Evolutionary conservation across 2,113 vertebrate genomes (phyloP).

Genomic region (Candoia aspera): DNA sequence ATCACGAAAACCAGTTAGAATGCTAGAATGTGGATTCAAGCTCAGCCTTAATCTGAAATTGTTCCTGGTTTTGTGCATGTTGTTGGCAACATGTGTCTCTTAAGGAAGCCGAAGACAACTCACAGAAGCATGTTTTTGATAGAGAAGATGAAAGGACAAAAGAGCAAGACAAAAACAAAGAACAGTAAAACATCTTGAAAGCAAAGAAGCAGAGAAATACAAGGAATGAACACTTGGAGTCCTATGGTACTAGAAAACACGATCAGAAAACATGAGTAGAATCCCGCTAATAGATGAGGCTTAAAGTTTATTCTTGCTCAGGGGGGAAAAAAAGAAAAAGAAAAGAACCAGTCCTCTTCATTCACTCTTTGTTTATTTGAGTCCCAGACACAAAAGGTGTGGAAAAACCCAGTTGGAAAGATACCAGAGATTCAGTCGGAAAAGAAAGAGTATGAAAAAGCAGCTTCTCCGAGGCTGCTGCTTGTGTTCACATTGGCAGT

Average conservation of each 20-base stretch:
- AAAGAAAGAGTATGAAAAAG: conserved; percentile 33
- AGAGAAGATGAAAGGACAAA: neutral
- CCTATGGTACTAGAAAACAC: neutral
- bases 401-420: conserved; percentile 58
- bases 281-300: conserved; percentile 2
- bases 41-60: neutral
- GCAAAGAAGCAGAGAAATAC: neutral
- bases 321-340: neutral
- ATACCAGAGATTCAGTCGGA: conserved; percentile 60
- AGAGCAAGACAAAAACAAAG: neutral
- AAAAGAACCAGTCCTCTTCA: conserved; percentile 32
- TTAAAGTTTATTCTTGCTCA: conserved; percentile 42
- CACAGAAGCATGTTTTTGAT: conserved; percentile 2
- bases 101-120: conserved; percentile 3
- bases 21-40: neutral
- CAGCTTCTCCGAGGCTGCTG: conserved; percentile 58
- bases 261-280: conserved; percentile 19
- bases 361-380: conserved; percentile 65
- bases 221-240: conserved; percentile 9
- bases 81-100: neutral
- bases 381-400: conserved; percentile 61
- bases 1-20: neutral
- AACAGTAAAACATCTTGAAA: neutral
- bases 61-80: conserved; percentile 17
- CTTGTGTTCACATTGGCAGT: conserved; percentile 55